Conservation (phyloP, 2,797 vertebrate species). For the Gymnoscopelus braueri region DNA sequence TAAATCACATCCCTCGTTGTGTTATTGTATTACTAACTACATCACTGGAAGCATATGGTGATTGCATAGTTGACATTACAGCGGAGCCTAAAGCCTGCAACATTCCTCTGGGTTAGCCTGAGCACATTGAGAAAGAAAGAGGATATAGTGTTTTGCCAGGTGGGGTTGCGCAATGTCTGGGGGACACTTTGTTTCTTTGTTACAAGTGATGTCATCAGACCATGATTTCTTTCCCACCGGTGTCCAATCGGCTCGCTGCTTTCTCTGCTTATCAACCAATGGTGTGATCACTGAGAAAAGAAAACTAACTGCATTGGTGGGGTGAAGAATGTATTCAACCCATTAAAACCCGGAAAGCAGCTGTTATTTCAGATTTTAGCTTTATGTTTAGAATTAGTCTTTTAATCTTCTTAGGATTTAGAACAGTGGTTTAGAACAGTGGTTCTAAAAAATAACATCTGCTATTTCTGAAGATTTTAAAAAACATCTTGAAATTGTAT, state of each 20-base stretch:
- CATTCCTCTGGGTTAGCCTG: conserved; percentile 14
- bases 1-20: conserved; percentile 54
- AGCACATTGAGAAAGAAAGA: not conserved
- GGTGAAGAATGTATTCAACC: too few species aligned
- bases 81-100: conserved; percentile 30
- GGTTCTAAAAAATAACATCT: too few species aligned
- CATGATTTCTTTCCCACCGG: not conserved
- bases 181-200: conserved; percentile 1
- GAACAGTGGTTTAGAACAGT: too few species aligned
- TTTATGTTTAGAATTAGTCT: too few species aligned
- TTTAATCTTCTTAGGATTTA: too few species aligned
- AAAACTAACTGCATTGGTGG: too few species aligned
- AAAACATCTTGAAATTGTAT: too few species aligned
- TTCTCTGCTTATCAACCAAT: too few species aligned
- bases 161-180: conserved; percentile 20
- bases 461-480: too few species aligned
- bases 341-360: too few species aligned
- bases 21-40: conserved; percentile 69
- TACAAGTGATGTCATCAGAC: conserved; percentile 1
- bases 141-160: conserved; percentile 63
- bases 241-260: not conserved
- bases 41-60: conserved; percentile 58
- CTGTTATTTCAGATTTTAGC: too few species aligned
- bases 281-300: too few species aligned
- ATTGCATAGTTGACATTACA: conserved; percentile 43